Evolutionary conservation across 2,113 vertebrate species (phyloP), one percentile per base, ranked within the genome.

Genomic region (Varanus salvator): DNA sequence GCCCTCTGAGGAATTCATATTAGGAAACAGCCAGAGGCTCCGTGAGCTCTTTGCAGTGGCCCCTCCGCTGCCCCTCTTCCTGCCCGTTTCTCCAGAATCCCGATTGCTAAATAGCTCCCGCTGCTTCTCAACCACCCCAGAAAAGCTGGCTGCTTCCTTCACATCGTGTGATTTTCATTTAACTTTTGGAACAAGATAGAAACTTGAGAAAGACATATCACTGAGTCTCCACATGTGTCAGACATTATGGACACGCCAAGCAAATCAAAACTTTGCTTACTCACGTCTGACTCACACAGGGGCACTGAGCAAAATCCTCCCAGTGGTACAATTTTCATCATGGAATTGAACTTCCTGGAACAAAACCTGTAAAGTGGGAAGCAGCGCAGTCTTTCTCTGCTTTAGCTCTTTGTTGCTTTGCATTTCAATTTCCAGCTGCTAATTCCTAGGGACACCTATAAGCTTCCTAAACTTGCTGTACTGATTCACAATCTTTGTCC

Each of bases 241-340:
- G 27, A 14, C 31, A n/a, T 21, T 19, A n/a, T 80, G 15, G 54
- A 6, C 14, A 27, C 38, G 57, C 81, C 81, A 83, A 64, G 9
- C 21, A 25, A 25, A 82, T n/a, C n/a, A 34, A n/a, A 50, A n/a
- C 57, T 64, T 12, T 23, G 54, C 34, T 66, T 66, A 83, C 57
- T 83, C 81, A 83, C 6, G n/a, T 66, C 81, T 83, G 81, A 83
- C 81, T 83, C 81, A 83, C 81, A 44, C 9, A 23, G 31, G 66
- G n/a, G 60, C 81, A 66, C 29, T 19, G 78, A 80, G 54, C 57
- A 27, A 81, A 38, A 83, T 44, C 23, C 9, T 83, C n/a, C 81
- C n/a, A 66, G 6, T 60, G 14, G 44, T 66, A 54, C 34, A 19
- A 44, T 27, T 83, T 83, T 64, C 81, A 66, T 83, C 81, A 83